These are phyloP conservation scores for Pseudococcus viburni DNA, from an alignment of 2,888 invertebrate species.

Conservation along the genomic window DNA sequence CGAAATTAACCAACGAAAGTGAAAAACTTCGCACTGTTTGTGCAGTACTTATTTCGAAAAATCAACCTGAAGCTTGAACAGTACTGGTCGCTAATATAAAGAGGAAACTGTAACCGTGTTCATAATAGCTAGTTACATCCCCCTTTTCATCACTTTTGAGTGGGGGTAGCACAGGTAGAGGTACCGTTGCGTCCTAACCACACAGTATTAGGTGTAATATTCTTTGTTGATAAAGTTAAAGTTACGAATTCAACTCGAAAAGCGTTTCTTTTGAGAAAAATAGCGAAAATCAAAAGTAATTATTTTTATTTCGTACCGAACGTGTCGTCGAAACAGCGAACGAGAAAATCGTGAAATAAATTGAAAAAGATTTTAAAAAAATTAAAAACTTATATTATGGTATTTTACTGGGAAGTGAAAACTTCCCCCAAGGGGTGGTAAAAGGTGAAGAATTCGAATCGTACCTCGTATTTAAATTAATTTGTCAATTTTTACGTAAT, in stretches of 20 bases:
- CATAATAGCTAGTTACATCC: slow-evolving; percentile 54
- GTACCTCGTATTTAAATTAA: not conserved
- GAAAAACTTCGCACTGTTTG: slow-evolving; percentile 39
- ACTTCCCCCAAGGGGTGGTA: not conserved
- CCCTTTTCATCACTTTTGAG: slow-evolving; percentile 41
- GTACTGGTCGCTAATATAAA: slow-evolving; percentile 57
- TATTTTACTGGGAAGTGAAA: not conserved
- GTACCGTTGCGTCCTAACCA: slow-evolving; percentile 13
- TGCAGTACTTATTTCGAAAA: not conserved
- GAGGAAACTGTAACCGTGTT: slow-evolving; percentile 56
- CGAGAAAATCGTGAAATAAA: not conserved
- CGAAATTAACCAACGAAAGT: slow-evolving; percentile 30
- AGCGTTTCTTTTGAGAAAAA: slow-evolving; percentile 4
- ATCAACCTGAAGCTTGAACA: slow-evolving; percentile 18
- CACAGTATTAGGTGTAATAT: slow-evolving; percentile 27
- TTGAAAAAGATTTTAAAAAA: slow-evolving; percentile 2
- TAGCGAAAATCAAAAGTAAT: slow-evolving; percentile 3
- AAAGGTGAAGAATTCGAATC: not conserved
- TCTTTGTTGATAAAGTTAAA: slow-evolving; percentile 19
- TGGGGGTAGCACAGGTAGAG: slow-evolving; percentile 30
- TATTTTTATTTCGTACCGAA: not conserved
- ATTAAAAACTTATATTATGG: not conserved
- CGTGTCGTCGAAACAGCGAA: not conserved
- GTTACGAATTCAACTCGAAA: slow-evolving; percentile 13
- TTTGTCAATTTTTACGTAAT: not conserved